These are phyloP conservation scores for Tiliacea citrago DNA, from an alignment of 2,888 invertebrate species.

Conservation along the genomic window DNA sequence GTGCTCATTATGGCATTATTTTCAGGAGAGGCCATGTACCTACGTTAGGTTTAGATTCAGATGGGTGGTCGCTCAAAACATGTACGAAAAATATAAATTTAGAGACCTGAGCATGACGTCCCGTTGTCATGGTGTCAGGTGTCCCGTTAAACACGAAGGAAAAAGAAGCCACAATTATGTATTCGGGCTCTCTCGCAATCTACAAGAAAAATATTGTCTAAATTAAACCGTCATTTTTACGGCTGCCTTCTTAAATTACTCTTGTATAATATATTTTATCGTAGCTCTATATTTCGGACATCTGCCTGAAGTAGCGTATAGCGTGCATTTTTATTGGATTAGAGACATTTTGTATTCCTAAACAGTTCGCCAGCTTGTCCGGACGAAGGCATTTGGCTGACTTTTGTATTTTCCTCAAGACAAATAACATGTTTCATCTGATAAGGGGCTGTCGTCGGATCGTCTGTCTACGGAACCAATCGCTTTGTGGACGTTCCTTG, in stretches of 20 bases:
- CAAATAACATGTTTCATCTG: conserved; percentile 88
- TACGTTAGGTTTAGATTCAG: neutral
- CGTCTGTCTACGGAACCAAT: conserved; percentile 84
- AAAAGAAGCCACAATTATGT: conserved; percentile 36
- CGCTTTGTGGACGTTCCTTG: conserved; percentile 81
- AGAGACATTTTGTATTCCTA: conserved; percentile 77
- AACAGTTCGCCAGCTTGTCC: conserved; percentile 78
- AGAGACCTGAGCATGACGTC: neutral
- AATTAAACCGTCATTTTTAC: conserved; percentile 58
- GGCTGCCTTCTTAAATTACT: conserved; percentile 51
- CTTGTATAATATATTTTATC: conserved; percentile 47
- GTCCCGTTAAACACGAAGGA: conserved; percentile 19
- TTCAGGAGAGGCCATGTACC: neutral
- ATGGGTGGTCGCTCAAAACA: neutral
- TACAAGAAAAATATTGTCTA: conserved; percentile 40
- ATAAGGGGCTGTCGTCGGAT: conserved; percentile 87
- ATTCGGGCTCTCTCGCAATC: conserved; percentile 10
- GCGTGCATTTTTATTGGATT: conserved; percentile 74
- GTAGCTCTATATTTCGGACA: conserved; percentile 61
- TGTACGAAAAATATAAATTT: conserved; percentile 13
- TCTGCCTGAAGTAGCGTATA: conserved; percentile 71
- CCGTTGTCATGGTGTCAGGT: neutral
- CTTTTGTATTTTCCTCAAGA: conserved; percentile 83
- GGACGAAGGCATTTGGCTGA: conserved; percentile 81
- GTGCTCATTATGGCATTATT: conserved; percentile 36